These are phyloP conservation scores for Donacobius atricapilla DNA, from an alignment of 2,113 vertebrate genomes.

Conservation along the genomic window DNA sequence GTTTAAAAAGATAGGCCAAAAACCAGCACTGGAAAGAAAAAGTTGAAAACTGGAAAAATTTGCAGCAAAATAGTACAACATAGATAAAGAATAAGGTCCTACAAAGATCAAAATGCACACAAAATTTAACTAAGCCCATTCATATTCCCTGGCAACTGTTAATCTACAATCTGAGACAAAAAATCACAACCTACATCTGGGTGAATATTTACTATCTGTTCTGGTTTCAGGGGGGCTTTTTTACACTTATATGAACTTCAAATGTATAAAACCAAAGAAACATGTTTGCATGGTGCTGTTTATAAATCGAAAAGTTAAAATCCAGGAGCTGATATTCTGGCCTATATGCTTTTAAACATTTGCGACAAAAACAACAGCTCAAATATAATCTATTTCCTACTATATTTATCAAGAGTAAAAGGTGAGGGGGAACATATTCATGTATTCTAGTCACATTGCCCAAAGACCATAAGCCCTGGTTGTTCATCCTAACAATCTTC, in stretches of 20 bases:
- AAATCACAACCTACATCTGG: neutral
- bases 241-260: neutral
- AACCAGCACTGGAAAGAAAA: neutral
- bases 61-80: neutral
- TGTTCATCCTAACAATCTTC: neutral
- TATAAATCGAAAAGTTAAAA: neutral
- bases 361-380: neutral
- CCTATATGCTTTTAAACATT: neutral
- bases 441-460: neutral
- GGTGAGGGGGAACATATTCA: fast-evolving
- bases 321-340: neutral
- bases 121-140: neutral
- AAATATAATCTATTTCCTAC: neutral
- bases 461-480: neutral
- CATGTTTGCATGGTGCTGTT: neutral
- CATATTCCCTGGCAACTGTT: neutral
- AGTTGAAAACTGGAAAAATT: neutral
- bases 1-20: neutral
- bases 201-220: neutral
- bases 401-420: neutral
- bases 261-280: neutral
- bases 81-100: neutral
- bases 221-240: neutral
- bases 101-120: neutral
- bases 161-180: neutral